Base-by-base conservation (phyloP, 2,113 vertebrate genomes). In the Nansenia antarctica region DNA sequence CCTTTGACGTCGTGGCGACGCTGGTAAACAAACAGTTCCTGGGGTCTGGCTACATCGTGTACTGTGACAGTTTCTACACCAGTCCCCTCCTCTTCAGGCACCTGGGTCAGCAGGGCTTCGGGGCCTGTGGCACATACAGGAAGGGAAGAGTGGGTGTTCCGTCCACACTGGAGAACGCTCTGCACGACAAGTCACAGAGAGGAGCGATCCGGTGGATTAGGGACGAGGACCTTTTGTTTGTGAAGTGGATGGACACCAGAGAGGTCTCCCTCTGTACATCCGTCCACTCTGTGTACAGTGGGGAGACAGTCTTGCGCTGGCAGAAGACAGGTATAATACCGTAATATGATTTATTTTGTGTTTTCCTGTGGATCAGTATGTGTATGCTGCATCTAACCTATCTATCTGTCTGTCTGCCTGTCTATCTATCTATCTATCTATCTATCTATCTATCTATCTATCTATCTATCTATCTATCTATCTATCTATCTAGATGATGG, bases 171-270 rank as follows among this genome's bases (percentile, higher is more conserved):
- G 24, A 15, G 6, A 62, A 60, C 29, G 49, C 30, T 2, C 24
- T 74, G 1, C 5, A 14, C 2, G 55, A 14, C 15, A 54, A 22
- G 32, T 24, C 42, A 2, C 7, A 53, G 0, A 37, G 64, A 1
- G 65, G 75, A 18, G 11, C 47, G 47, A 68, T 77, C 11, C 30
- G 62, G 32, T 72, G 75, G 69, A 72, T 68, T 26, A 58, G 75
- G 3, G 15, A 65, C 1, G 65, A 29, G 15, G 2, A 12, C n/a
- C 60, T 79, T 6, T 60, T 79, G 18, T 79, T 70, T 39, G 67
- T 76, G 60, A 70, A 65, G 22, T 76, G 67, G 67, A 71, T 58
- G 73, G 73, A 71, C 42, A 47, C 52, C 3, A 14, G 32, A 5
- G 60, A 65, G 32, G 60, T 76, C 1, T 30, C 53, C 0, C 20